Percentiles rank a stretch among this genome's conserved stretches.
phyloP scores from a whole-genome alignment of 2,113 vertebrate genomes.

The Macrotus californicus region DNA sequence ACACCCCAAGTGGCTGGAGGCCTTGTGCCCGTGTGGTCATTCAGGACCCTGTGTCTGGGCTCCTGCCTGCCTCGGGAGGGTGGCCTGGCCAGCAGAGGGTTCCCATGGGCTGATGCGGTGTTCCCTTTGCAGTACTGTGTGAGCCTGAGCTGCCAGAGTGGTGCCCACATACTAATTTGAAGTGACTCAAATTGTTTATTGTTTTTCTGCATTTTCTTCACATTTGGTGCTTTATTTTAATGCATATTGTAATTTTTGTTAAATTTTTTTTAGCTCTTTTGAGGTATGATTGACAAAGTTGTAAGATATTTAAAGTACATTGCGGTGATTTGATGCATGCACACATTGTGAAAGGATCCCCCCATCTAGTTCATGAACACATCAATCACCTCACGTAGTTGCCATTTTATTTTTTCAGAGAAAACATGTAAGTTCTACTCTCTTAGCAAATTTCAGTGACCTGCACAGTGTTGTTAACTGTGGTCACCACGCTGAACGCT shows the following conservation, averaged over 20 bases:
- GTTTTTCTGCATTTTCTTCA: not conserved
- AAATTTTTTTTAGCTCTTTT: not conserved
- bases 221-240: not conserved
- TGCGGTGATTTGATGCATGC: not conserved
- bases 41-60: not conserved
- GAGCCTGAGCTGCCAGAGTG: not conserved
- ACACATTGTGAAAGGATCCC: not conserved
- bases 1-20: not conserved
- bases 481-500: not conserved
- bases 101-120: accelerated
- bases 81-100: not conserved
- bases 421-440: not conserved
- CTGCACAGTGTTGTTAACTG: not conserved
- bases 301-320: not conserved
- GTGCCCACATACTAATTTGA: not conserved
- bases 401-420: not conserved
- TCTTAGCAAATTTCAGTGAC: not conserved
- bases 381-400: not conserved
- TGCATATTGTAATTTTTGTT: not conserved
- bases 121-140: not conserved
- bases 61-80: too few relatives aligned
- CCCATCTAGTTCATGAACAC: not conserved
- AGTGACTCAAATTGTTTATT: not conserved
- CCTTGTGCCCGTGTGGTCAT: accelerated
- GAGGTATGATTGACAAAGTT: not conserved